Conservation (phyloP, 2,888 invertebrate species). For the Tinea semifulvella region DNA sequence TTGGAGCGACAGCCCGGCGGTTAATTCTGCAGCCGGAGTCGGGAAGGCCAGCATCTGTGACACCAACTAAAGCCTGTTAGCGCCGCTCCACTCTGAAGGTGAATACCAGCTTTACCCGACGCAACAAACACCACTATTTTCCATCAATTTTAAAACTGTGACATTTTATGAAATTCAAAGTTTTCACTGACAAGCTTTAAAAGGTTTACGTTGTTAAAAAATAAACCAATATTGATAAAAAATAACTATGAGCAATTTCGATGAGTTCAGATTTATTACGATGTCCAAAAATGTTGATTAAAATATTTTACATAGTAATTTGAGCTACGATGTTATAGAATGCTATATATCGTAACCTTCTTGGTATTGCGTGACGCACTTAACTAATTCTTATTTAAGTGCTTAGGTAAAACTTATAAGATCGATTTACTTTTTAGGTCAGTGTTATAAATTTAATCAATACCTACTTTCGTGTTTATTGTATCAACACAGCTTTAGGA, state of each 20-base stretch:
- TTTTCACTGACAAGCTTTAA: not conserved
- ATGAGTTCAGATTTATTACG: not conserved
- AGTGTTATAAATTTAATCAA: constrained; percentile 4
- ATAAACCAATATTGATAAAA: constrained; percentile 15
- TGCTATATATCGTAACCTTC: constrained; percentile 24
- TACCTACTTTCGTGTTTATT: not conserved
- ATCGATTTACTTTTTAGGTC: constrained; percentile 12
- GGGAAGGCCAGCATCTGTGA: constrained; percentile 44
- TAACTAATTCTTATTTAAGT: constrained; percentile 31
- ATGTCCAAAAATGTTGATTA: constrained; percentile 4
- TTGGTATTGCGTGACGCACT: constrained; percentile 33
- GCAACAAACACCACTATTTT: not conserved
- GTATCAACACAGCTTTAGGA: too few relatives aligned
- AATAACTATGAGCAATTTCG: not conserved
- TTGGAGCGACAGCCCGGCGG: constrained; percentile 44
- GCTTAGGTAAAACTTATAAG: constrained; percentile 40
- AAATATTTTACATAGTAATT: constrained; percentile 6
- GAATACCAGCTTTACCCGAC: constrained; percentile 20
- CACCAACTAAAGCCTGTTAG: constrained; percentile 58
- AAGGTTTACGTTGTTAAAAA: not conserved
- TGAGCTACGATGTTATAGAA: constrained; percentile 19
- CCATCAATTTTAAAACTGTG: not conserved
- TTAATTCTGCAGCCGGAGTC: constrained; percentile 57
- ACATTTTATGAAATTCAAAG: constrained; percentile 1
- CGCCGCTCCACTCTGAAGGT: constrained; percentile 59